Evolutionary conservation across 2,888 invertebrate genomes (phyloP).

Genomic region (Galerucella pusilla): DNA sequence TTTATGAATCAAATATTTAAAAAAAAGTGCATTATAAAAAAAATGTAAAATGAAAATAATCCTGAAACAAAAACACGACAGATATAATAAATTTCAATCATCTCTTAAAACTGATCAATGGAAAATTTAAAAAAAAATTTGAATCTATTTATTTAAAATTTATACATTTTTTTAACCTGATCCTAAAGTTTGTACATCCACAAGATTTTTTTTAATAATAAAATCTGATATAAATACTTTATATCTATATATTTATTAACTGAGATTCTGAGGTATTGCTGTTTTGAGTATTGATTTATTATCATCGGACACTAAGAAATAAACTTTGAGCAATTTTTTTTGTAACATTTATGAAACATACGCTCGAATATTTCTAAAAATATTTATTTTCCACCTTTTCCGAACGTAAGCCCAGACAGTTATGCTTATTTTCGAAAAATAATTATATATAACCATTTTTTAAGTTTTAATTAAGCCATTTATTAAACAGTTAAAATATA

Average conservation of each 20-base stretch:
- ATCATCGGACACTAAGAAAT: conserved; percentile 51
- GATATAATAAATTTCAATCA: too few species aligned
- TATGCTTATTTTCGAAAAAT: conserved; percentile 2
- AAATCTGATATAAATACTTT: conserved; percentile 64
- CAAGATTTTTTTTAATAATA: conserved; percentile 58
- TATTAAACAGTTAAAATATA: too few species aligned
- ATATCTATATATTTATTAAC: conserved; percentile 60
- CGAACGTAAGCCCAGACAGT: not conserved
- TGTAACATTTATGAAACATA: conserved; percentile 24
- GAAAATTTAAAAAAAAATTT: conserved; percentile 38
- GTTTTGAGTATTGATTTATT: conserved; percentile 62
- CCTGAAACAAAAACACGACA: too few species aligned
- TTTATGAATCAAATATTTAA: too few species aligned
- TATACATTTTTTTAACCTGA: conserved; percentile 55
- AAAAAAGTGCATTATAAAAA: too few species aligned
- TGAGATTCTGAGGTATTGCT: conserved; percentile 67
- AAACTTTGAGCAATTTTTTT: conserved; percentile 56
- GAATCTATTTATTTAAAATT: conserved; percentile 39
- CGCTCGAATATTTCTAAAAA: not conserved
- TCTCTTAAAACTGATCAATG: conserved; percentile 19
- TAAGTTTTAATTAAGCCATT: too few species aligned
- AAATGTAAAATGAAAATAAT: too few species aligned
- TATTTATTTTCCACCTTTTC: not conserved
- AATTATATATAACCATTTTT: not conserved
- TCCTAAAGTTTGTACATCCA: conserved; percentile 63